These are phyloP conservation scores for Toxonevra muliebris DNA, from an alignment of 2,888 invertebrate genomes.

Conservation along the genomic window DNA sequence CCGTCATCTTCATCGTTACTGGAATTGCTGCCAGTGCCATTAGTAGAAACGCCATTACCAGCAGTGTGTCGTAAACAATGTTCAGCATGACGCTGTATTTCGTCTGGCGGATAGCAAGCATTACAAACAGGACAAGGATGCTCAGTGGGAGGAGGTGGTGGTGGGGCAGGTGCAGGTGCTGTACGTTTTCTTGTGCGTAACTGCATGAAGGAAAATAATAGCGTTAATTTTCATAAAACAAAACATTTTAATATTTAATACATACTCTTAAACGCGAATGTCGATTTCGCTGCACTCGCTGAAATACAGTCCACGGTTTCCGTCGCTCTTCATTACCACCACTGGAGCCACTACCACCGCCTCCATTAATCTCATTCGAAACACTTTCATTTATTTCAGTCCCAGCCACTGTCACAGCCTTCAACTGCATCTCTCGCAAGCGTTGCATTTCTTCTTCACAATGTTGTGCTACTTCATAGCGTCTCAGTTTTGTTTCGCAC, in stretches of 20 bases:
- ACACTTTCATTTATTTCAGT: not conserved
- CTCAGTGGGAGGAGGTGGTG: constrained; percentile 66
- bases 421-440: constrained; percentile 58
- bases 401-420: constrained; percentile 11
- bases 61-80: constrained; percentile 68
- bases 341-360: not conserved
- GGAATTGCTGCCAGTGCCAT: constrained; percentile 40
- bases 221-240: not conserved
- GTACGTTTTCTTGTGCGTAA: constrained; percentile 73
- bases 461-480: constrained; percentile 85
- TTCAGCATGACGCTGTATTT: constrained; percentile 79
- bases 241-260: constrained; percentile 20
- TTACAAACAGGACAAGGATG: constrained; percentile 85
- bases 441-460: constrained; percentile 82
- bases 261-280: constrained; percentile 71
- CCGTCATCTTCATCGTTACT: constrained; percentile 74
- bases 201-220: constrained; percentile 45
- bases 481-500: constrained; percentile 84
- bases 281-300: constrained; percentile 77
- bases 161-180: constrained; percentile 26
- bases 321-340: constrained; percentile 34
- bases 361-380: constrained; percentile 3
- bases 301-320: constrained; percentile 76
- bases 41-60: constrained; percentile 47
- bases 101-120: constrained; percentile 73